phyloP scores from a whole-genome alignment of 2,113 vertebrate genomes.

The Nothocercus julius region DNA sequence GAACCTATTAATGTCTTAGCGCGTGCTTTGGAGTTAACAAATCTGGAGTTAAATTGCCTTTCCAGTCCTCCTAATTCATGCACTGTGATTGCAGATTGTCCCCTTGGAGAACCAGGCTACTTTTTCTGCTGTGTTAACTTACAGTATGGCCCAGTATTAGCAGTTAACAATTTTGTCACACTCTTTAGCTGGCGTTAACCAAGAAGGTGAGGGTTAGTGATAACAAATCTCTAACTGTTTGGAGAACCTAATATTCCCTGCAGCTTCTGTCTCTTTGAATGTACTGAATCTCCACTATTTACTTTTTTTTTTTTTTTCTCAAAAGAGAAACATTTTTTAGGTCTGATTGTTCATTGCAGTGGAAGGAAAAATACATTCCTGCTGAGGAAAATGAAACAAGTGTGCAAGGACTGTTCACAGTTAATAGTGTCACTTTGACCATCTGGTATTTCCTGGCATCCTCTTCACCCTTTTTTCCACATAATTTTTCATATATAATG shows the following conservation, averaged over 20 bases:
- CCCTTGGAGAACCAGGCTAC: neutral
- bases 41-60: neutral
- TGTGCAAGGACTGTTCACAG: neutral
- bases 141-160: neutral
- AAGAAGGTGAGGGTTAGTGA: neutral
- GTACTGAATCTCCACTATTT: neutral
- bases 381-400: neutral
- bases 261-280: constrained; percentile 3
- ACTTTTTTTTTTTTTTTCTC: neutral
- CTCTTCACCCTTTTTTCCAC: neutral
- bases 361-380: neutral
- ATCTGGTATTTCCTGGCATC: neutral
- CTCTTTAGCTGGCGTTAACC: neutral
- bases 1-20: neutral
- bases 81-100: neutral
- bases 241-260: neutral
- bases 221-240: neutral
- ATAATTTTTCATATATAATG: neutral
- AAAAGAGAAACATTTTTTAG: neutral
- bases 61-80: neutral
- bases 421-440: neutral
- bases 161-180: neutral
- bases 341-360: neutral
- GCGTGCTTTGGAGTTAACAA: neutral
- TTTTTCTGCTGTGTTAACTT: neutral